Base-by-base conservation (phyloP, 2,797 vertebrate species). In the Diglossa cyanea region DNA sequence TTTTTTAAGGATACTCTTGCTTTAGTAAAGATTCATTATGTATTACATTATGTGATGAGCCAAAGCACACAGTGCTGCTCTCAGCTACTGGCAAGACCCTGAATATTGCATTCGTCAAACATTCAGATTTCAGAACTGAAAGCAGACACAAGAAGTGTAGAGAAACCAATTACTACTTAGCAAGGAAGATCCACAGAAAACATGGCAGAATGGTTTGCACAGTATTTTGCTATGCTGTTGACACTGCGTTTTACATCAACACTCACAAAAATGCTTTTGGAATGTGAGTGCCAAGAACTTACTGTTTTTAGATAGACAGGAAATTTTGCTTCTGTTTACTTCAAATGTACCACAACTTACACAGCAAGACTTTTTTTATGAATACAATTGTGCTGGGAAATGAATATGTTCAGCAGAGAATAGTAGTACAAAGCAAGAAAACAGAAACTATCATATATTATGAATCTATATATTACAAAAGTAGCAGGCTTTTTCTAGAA, bases 271-370 rank as follows among this genome's bases (percentile, higher is more conserved):
- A 94, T 11, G 42, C 48, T 63, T 88, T 81, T 30, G 50, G 53
- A 53, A 82, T 66, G 26, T 2, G 35, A 62, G 68, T 93, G 96
- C 95, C 96, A 98, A 96, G 77, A 92, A 84, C 79, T 62, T 84
- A 92, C 13, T 88, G 82, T 1, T 81, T 78, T 81, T 58, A 89
- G 79, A 66, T 7, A 70, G 57, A 33, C 30, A 28, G 53, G 81
- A 93, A 88, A 44, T 74, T 70, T 79, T 79, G 60, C 86, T 93
- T 92, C 81, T 66, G 53, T 93, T 93, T 91, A 76, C 48, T 93
- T 91, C 71, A 60, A 37, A 53, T 54, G 44, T 82, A 88, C 63
- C 37, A 67, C 81, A 86, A 70, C 66, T 75, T 93, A 89, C 35
- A 74, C n/a, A 90, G 93, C 90, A 80, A 71, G 75, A 65, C 21